phyloP scores from a whole-genome alignment of 2,113 vertebrate species.

The Himantopus leucocephalus region DNA sequence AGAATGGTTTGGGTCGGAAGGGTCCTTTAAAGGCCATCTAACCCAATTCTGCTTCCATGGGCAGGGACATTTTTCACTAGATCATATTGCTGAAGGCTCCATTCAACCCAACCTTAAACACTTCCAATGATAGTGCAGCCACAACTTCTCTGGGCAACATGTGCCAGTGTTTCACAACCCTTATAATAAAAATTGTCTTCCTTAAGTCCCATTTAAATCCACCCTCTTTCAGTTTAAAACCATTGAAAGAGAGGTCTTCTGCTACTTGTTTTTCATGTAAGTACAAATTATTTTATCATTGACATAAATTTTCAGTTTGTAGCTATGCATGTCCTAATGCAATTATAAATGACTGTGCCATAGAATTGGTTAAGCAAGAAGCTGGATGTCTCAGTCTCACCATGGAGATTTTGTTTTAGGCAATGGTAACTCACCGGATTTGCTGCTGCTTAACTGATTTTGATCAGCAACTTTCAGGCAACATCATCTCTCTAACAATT shows the following conservation, averaged over 20 bases:
- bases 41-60: too few species aligned
- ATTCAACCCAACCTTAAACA: not conserved
- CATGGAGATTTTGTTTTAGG: not conserved
- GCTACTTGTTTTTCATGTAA: not conserved
- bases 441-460: not conserved
- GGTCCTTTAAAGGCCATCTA: not conserved
- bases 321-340: not conserved
- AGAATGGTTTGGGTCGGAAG: not conserved
- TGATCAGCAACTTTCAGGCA: not conserved
- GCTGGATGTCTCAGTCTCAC: not conserved
- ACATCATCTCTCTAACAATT: not conserved
- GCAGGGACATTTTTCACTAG: not conserved
- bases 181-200: not conserved
- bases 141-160: not conserved
- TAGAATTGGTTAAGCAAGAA: not conserved
- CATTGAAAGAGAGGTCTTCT: not conserved
- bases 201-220: not conserved
- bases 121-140: rapidly evolving
- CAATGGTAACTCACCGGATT: not conserved
- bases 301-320: not conserved
- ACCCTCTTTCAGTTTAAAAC: not conserved
- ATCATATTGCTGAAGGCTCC: not conserved
- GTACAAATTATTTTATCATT: not conserved
- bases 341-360: not conserved
- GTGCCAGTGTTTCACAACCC: not conserved